Evolutionary conservation across 2,113 vertebrate genomes (phyloP).

Genomic region (Archilochus colubris): DNA sequence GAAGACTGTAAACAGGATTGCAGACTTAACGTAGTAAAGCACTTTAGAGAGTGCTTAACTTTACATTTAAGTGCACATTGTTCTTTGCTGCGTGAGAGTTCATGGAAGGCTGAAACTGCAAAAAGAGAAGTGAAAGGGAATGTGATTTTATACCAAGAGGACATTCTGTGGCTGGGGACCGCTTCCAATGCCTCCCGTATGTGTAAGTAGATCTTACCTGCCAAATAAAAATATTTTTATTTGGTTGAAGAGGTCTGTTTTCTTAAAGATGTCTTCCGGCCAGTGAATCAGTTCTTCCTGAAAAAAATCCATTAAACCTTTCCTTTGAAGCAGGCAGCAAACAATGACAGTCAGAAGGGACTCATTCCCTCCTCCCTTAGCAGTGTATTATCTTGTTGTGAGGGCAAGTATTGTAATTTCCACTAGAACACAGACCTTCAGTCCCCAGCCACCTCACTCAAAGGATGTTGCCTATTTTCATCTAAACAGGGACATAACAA

Average conservation of each 20-base stretch:
- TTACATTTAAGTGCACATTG: neutral
- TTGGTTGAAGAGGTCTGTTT: neutral
- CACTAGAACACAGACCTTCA: neutral
- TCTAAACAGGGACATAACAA: neutral
- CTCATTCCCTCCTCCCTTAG: neutral
- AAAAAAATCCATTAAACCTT: neutral
- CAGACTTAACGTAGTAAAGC: neutral
- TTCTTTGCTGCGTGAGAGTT: neutral
- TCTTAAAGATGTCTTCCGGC: neutral
- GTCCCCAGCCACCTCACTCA: neutral
- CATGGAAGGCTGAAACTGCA: neutral
- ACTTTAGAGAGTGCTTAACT: neutral
- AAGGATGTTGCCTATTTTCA: neutral
- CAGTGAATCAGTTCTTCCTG: neutral
- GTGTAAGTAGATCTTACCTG: neutral
- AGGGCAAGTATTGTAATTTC: neutral
- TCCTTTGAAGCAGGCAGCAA: neutral
- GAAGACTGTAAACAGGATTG: neutral
- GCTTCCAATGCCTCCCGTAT: neutral
- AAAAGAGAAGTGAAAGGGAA: neutral
- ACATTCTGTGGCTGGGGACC: rapidly evolving
- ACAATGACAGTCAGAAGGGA: neutral
- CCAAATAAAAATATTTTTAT: neutral
- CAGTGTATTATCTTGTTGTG: neutral
- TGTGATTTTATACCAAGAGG: neutral